Base-by-base conservation (phyloP, 2,888 invertebrate genomes). In the Drosophila multiciliata region DNA sequence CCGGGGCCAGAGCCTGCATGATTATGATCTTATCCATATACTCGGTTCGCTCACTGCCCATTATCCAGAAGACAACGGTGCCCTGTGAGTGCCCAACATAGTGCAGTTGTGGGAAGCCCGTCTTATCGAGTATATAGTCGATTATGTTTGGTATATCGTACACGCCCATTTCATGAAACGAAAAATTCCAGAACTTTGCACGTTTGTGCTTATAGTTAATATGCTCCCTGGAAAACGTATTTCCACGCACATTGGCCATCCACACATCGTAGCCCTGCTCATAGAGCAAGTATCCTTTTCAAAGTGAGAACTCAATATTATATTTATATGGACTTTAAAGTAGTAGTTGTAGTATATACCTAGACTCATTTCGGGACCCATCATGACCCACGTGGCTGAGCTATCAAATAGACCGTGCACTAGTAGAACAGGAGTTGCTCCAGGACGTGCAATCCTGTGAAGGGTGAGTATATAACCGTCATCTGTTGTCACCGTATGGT, bases 71-170 rank as follows among this genome's bases (percentile, higher is more conserved):
- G 1, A 93, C 87, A 0, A 96, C 96, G 0, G 96, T 95, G 9
- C 97, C 97, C 91, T 96, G 95, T 0, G 97, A 98, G 91, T 97
- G 97, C 0, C 98, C 98, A 2, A 96, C 93, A 90, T 97, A 98
- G 84, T 96, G 96, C 0, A 98, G 86, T 59, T 95, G 93, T 1
- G 94, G 78, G 33, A 94, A 93, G 0, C 94, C 94, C 0, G 97
- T 96, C 3, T 80, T 59, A 0, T 91, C 84, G 1, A 96, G 92
- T n/a, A 96, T 94, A 86, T 96, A 95, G 90, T 98, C 96, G 53
- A 99, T 96, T 94, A 96, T 96, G 0, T 96, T 95, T 1, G 98
- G 97, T 40, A 98, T 89, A 92, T 98, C 98, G 75, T 95, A 94
- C n/a, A 94, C 76, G 0, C 96, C 96, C 94, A 96, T 95, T 91